Evolutionary conservation across 2,888 invertebrate genomes (phyloP).

Genomic region (Erpobdella octoculata): DNA sequence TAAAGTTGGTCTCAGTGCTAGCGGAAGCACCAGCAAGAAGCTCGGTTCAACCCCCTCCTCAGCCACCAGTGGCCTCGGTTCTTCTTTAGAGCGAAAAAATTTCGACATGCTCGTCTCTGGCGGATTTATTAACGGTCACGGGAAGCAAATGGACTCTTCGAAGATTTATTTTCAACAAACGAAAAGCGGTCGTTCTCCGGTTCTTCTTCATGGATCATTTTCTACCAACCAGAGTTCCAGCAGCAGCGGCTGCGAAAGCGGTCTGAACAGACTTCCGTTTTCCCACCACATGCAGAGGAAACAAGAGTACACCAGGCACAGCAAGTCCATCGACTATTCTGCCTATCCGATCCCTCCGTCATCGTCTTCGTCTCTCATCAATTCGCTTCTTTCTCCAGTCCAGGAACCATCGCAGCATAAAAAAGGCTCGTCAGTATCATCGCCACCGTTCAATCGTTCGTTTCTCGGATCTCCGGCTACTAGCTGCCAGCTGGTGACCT

Average conservation of each 20-base stretch:
- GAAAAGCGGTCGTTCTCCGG: constrained; percentile 10
- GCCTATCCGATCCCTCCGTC: background rate
- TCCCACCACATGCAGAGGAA: background rate
- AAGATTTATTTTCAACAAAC: constrained; percentile 47
- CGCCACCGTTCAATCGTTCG: constrained; percentile 1
- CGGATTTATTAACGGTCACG: constrained; percentile 51
- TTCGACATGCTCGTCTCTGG: background rate
- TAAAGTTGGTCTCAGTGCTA: background rate
- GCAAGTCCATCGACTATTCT: constrained; percentile 23
- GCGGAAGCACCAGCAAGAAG: constrained; percentile 1
- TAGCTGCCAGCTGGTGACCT: constrained; percentile 9
- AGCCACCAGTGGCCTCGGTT: constrained; percentile 6
- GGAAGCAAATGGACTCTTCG: constrained; percentile 61
- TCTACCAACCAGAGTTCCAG: constrained; percentile 55
- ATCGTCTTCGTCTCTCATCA: constrained; percentile 18
- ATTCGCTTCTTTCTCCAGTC: constrained; percentile 22
- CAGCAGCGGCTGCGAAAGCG: constrained; percentile 32
- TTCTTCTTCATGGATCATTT: constrained; percentile 47
- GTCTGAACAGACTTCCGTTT: constrained; percentile 57
- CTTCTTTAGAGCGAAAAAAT: constrained; percentile 3
- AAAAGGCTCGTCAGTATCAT: background rate
- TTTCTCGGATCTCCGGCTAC: background rate
- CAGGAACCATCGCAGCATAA: constrained; percentile 1
- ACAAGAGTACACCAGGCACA: constrained; percentile 8
- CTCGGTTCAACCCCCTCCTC: constrained; percentile 3